phyloP scores from a whole-genome alignment of 2,888 invertebrate species.

The Papilio demoleus region DNA sequence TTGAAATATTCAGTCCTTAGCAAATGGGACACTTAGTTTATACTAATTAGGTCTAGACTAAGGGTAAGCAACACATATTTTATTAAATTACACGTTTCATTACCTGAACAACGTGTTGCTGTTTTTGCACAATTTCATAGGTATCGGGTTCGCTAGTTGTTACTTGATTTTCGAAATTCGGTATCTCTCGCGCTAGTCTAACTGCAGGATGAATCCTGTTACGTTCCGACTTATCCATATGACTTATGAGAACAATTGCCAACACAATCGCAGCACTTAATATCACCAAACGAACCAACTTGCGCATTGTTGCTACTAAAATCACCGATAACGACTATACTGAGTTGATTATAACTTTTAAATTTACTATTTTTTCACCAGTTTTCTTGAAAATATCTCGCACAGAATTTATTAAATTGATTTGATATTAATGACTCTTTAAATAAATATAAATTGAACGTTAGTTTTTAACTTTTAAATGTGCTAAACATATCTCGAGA shows the following conservation, averaged over 20 bases:
- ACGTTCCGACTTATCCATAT: conserved; percentile 19
- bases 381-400: not conserved
- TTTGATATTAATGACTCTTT: too few relatives aligned
- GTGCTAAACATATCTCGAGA: conserved; percentile 38
- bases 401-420: not conserved
- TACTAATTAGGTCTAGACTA: too few relatives aligned
- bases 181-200: conserved; percentile 42
- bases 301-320: conserved; percentile 58
- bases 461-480: not conserved
- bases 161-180: not conserved
- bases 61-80: not conserved
- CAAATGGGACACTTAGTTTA: too few relatives aligned
- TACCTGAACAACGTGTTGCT: conserved; percentile 47
- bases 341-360: not conserved
- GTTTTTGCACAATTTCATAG: conserved; percentile 32
- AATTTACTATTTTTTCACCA: not conserved
- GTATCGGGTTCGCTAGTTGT: not conserved
- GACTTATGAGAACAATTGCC: conserved; percentile 53
- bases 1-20: too few relatives aligned
- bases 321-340: conserved; percentile 3
- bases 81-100: not conserved
- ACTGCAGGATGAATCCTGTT: conserved; percentile 36
- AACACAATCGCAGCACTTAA: conserved; percentile 51
- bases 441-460: too few relatives aligned
- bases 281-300: conserved; percentile 53